phyloP scores from a whole-genome alignment of 2,888 invertebrate genomes.

The Chymomyza amoena region DNA sequence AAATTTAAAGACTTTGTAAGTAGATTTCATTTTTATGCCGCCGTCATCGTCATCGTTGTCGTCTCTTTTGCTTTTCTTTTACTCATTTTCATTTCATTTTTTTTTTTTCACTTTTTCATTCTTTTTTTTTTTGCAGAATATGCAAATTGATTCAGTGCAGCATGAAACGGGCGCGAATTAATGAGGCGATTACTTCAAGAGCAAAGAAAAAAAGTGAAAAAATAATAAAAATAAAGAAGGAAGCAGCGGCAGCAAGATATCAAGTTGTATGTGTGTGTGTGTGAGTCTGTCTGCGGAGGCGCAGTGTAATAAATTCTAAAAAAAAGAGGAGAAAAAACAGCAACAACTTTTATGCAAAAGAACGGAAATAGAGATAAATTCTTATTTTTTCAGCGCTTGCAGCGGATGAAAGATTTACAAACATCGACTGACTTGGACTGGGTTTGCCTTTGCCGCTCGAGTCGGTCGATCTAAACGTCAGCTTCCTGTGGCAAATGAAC shows the following conservation, averaged over 20 bases:
- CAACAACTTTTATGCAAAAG: conserved; percentile 60
- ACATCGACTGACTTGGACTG: conserved; percentile 40
- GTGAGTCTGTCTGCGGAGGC: conserved; percentile 2
- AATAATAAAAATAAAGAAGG: conserved; percentile 24
- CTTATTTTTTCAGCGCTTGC: conserved; percentile 23
- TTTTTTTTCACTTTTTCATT: conserved; percentile 11
- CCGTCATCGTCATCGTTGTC: not conserved
- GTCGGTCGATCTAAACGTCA: conserved; percentile 67
- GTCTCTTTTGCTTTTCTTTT: conserved; percentile 2
- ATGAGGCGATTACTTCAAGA: conserved; percentile 71
- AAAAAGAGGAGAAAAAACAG: conserved; percentile 33
- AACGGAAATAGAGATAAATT: conserved; percentile 74
- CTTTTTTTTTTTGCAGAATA: conserved; percentile 60
- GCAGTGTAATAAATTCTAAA: conserved; percentile 58
- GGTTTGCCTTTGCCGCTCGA: conserved; percentile 9
- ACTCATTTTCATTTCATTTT: conserved; percentile 10
- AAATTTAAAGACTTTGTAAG: conserved; percentile 70
- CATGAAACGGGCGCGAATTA: conserved; percentile 72
- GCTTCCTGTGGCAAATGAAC: conserved; percentile 50
- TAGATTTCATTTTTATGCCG: conserved; percentile 50
- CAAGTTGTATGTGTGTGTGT: conserved; percentile 21
- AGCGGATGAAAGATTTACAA: conserved; percentile 71
- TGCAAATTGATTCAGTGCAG: conserved; percentile 71
- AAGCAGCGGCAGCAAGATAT: conserved; percentile 20
- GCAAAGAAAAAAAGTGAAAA: conserved; percentile 32